Percentiles rank a stretch among this genome's conserved stretches.
Evolutionary conservation across 2,888 invertebrate genomes (phyloP).

Genomic region (Agonum fuliginosum): DNA sequence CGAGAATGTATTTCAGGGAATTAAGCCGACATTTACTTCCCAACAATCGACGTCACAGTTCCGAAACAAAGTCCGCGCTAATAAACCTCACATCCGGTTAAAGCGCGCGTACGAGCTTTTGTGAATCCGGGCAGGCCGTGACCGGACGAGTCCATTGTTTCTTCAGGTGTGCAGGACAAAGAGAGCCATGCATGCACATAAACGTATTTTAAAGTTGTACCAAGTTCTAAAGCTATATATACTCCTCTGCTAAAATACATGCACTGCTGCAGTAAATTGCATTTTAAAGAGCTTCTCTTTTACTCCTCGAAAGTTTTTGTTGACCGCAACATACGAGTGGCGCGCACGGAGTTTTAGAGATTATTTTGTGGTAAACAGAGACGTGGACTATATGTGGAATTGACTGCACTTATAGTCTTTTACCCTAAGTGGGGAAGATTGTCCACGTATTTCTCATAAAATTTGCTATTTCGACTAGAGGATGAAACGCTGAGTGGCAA

Average conservation of each 20-base stretch:
- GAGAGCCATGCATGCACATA: conserved; percentile 37
- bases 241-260: conserved; percentile 51
- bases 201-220: conserved; percentile 54
- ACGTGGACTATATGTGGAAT: conserved; percentile 22
- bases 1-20: conserved; percentile 33
- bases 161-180: conserved; percentile 44
- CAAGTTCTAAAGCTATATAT: conserved; percentile 47
- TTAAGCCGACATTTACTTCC: conserved; percentile 49
- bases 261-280: conserved; percentile 54
- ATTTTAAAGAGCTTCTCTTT: conserved; percentile 56
- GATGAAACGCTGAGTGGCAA: too few species aligned
- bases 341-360: conserved; percentile 28
- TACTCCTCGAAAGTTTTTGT: conserved; percentile 53
- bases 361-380: conserved; percentile 28
- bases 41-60: conserved; percentile 49
- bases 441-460: conserved; percentile 15
- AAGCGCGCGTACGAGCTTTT: conserved; percentile 34
- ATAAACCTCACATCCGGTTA: conserved; percentile 48
- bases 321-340: conserved; percentile 45
- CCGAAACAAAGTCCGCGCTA: conserved; percentile 45
- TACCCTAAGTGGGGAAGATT: conserved; percentile 3
- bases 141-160: conserved; percentile 50
- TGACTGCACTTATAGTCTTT: not conserved
- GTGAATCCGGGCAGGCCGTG: conserved; percentile 37
- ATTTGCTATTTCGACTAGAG: conserved; percentile 14